Base-by-base conservation (phyloP, 1,140 invertebrate species). In the Drosophila pseudoananassae region DNA sequence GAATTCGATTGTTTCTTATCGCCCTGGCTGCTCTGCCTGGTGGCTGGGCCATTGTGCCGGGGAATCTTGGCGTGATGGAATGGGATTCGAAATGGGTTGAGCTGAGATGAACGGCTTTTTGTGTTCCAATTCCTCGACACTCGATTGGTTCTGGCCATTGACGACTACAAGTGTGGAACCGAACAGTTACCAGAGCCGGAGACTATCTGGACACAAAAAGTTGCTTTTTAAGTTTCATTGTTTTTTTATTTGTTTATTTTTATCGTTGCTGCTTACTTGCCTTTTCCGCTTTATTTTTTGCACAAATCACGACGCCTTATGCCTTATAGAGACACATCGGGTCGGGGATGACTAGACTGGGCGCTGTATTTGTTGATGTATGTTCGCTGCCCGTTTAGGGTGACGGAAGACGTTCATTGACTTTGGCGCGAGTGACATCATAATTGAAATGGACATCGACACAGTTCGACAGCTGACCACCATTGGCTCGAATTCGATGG, bases 401-500 rank as follows among this genome's bases (percentile, higher is more conserved):
- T 87, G 74, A 78, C 64, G 82, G 81, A 78, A 87, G 82, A 78
- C 82, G 82, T 87, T 85, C 82, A 82, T 82, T 85, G 82, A 85
- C 55, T 71, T 46, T 52, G 66, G 50, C 51, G 57, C 51, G 47
- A 82, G 82, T 85, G 82, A 85, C 82, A 85, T 85, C 82, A 85
- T 85, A 82, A 85, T 85, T 87, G 77, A 68, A 83, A 78, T 72
- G 49, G 47, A 50, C 27, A 52, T n/a, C 47, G 25, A 40, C 57
- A 17, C 36, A n/a, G n/a, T n/a, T n/a, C n/a, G 5, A 43, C 10
- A 14, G 27, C 58, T 47, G 60, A 27, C 25, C 6, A 47, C 31
- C 43, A 56, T 14, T 63, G 51, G 40, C n/a, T 14, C 17, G n/a
- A n/a, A 43, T 43, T 14, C 40, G 38, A 40, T 40, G 38, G 20